Conservation (phyloP, 2,888 invertebrate genomes). For the Rutpela maculata region DNA sequence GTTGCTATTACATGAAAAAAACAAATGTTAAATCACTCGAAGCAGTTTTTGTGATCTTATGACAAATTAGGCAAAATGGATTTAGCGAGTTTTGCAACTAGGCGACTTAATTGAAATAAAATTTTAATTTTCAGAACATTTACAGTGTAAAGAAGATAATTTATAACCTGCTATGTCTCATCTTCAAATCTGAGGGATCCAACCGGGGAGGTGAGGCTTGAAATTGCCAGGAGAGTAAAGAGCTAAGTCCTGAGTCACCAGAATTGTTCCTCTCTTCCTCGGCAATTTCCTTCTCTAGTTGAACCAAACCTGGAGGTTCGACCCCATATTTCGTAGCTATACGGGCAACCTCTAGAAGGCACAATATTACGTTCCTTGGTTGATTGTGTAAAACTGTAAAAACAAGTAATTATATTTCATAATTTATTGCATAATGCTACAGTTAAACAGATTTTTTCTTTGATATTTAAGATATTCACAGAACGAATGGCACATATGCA, state of each 20-base stretch:
- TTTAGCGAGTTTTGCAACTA: too few relatives aligned
- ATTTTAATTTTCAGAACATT: too few relatives aligned
- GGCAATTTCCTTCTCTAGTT: constrained; percentile 91
- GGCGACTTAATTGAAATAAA: too few relatives aligned
- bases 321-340: constrained; percentile 86
- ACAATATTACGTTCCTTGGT: constrained; percentile 89
- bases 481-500: too few relatives aligned
- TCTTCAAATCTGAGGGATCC: constrained; percentile 72
- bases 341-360: constrained; percentile 89
- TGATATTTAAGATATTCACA: too few relatives aligned
- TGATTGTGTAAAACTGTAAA: constrained; percentile 86
- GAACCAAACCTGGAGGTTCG: constrained; percentile 89
- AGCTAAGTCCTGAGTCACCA: constrained; percentile 80
- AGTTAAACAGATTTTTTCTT: neutral
- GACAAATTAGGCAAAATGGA: too few relatives aligned
- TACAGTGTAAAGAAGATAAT: neutral
- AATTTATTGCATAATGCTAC: neutral
- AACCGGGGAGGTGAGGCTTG: constrained; percentile 75
- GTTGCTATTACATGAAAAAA: too few relatives aligned
- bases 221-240: constrained; percentile 83
- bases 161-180: constrained; percentile 76
- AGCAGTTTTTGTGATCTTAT: too few relatives aligned
- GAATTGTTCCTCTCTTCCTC: constrained; percentile 83
- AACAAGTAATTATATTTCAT: neutral
- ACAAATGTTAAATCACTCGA: too few relatives aligned